phyloP scores from a whole-genome alignment of 2,888 invertebrate genomes.

The Adelphocoris suturalis region DNA sequence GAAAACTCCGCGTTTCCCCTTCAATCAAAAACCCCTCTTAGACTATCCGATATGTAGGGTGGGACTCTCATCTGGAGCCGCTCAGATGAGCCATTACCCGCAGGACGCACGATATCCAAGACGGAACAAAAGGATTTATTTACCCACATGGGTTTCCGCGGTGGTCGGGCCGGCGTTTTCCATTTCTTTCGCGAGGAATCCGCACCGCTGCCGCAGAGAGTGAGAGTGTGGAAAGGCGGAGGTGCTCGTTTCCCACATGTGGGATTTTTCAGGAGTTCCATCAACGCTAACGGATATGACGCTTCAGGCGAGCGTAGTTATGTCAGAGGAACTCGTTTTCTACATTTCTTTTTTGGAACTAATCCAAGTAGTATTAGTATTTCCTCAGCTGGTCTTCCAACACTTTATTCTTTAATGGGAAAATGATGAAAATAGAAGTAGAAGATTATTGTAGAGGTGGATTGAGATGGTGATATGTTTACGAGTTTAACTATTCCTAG shows the following conservation, averaged over 20 bases:
- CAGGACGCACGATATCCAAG: neutral
- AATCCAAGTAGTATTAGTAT: too few relatives aligned
- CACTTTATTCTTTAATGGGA: too few relatives aligned
- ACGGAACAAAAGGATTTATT: constrained; percentile 36
- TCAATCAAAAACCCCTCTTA: constrained; percentile 11
- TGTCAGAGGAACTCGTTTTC: neutral
- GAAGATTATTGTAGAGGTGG: too few relatives aligned
- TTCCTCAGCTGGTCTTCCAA: too few relatives aligned
- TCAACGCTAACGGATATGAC: neutral
- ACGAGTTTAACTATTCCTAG: too few relatives aligned
- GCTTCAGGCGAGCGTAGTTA: neutral
- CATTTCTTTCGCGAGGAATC: neutral
- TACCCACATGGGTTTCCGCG: constrained; percentile 35
- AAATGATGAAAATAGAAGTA: too few relatives aligned
- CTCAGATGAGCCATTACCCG: constrained; percentile 29
- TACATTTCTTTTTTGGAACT: neutral
- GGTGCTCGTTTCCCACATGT: constrained; percentile 31
- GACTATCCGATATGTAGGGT: neutral
- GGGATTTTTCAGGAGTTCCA: neutral
- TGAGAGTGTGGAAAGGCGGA: constrained; percentile 33
- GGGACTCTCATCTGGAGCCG: neutral
- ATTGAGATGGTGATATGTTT: too few relatives aligned
- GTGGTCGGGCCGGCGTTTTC: neutral
- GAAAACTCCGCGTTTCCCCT: constrained; percentile 14
- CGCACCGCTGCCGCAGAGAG: neutral